Base-by-base conservation (phyloP, 1,140 invertebrate species). In the Probaryconus sp. region DNA sequence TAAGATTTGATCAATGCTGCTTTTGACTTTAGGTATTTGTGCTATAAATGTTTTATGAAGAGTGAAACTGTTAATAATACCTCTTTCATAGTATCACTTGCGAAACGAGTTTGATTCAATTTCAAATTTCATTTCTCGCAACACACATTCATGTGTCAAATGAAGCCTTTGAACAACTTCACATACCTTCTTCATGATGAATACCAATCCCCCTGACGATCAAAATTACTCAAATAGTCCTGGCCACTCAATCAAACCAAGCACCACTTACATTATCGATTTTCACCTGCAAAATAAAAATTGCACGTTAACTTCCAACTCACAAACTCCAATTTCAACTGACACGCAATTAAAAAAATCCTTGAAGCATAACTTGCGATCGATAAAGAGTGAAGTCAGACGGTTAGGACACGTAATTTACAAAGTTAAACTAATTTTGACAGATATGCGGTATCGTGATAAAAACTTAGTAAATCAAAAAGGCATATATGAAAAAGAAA, bases 311-410 rank as follows among this genome's bases (percentile, higher is more conserved):
- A 71, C 58, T 71, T 64, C 45, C 43, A 71, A 71, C 68, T 64
- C 68, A 71, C 67, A 63, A 70, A 70, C 67, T 61, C 55, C 56
- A 70, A 61, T 70, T 70, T 70, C 67, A 61, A 61, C 67, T 70
- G 67, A 70, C 67, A 70, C 55, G 67, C 56, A 70, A 70, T 70
- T 70, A 70, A 70, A 70, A 70, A 70, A 70, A 70, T 70, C 67
- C 67, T 70, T 48, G 37, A 48, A 61, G 55, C 67, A 70, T 70
- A 70, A 70, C 48, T 61, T 61, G 35, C 33, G 42, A 70, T 70
- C 67, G 31, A 70, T 70, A 70, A 70, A 63, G 42, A 61, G 50
- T 28, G 20, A 56, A 70, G 56, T 70, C 67, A 55, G 58, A 56
- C 56, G 56, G 58, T 70, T 56, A 55, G 58, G 67, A 70, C 67